These are phyloP conservation scores for Scotopteryx bipunctaria DNA, from an alignment of 2,888 invertebrate genomes.

Conservation along the genomic window DNA sequence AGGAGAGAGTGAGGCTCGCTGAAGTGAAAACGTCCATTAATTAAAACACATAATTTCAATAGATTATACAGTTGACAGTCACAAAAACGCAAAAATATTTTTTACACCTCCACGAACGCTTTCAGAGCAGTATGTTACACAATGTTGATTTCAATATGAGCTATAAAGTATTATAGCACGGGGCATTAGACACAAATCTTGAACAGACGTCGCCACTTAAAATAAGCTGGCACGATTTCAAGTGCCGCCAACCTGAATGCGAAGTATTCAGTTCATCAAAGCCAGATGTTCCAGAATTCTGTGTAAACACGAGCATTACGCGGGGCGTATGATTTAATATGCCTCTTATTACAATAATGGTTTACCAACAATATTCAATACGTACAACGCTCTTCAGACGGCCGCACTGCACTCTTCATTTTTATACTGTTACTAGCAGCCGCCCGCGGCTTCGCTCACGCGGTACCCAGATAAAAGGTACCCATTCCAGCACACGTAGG, in stretches of 20 bases:
- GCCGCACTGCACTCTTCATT: background rate
- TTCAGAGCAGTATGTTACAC: conserved; percentile 29
- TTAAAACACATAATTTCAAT: conserved; percentile 20
- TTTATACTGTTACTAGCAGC: no score
- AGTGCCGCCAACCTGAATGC: conserved; percentile 77
- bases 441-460: no score
- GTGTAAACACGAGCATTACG: conserved; percentile 66
- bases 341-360: conserved; percentile 46
- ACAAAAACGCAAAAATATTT: background rate
- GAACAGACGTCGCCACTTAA: conserved; percentile 78
- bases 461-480: no score
- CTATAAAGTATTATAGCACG: conserved; percentile 60
- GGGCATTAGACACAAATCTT: conserved; percentile 73
- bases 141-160: conserved; percentile 57
- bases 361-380: conserved; percentile 30
- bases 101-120: conserved; percentile 10
- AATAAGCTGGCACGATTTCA: conserved; percentile 82
- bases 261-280: conserved; percentile 81
- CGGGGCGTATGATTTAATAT: conserved; percentile 55
- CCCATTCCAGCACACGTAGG: no score
- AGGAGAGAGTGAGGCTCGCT: conserved; percentile 59
- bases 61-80: background rate
- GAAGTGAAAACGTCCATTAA: conserved; percentile 62
- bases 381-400: background rate
- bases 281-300: conserved; percentile 75